phyloP scores from a whole-genome alignment of 2,888 invertebrate genomes.

The Apodemia hepburni region DNA sequence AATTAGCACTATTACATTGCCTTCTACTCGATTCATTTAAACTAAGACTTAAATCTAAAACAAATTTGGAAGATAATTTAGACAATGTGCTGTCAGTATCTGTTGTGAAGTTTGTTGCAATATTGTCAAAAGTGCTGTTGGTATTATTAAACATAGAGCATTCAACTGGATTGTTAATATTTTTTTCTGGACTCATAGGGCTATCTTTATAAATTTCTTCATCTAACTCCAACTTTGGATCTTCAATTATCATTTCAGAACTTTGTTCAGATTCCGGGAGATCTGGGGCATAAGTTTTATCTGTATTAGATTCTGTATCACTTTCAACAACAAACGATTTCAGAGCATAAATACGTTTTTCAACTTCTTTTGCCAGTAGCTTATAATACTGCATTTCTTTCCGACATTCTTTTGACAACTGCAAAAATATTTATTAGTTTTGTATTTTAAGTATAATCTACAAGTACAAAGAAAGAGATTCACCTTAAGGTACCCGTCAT shows the following conservation, averaged over 20 bases:
- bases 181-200: conserved; percentile 32
- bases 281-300: conserved; percentile 54
- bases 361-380: conserved; percentile 83
- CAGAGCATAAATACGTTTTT: conserved; percentile 75
- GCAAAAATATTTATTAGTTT: conserved; percentile 38
- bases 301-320: conserved; percentile 48
- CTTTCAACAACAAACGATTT: conserved; percentile 52
- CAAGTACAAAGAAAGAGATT: conserved; percentile 17
- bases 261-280: conserved; percentile 50
- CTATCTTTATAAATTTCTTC: conserved; percentile 34
- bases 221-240: conserved; percentile 34
- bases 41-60: conserved; percentile 54
- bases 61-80: conserved; percentile 44
- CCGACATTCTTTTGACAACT: conserved; percentile 83
- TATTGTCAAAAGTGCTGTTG: conserved; percentile 29
- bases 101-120: conserved; percentile 38
- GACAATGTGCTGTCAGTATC: conserved; percentile 33
- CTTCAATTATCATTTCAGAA: conserved; percentile 39
- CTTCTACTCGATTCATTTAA: conserved; percentile 46
- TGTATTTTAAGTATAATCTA: background rate
- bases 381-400: conserved; percentile 85
- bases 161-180: conserved; percentile 26
- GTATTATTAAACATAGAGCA: conserved; percentile 23
- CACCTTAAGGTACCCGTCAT: conserved; percentile 19
- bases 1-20: conserved; percentile 32